Base-by-base conservation (phyloP, 2,797 vertebrate genomes). In the Ambastaia sidthimunki region DNA sequence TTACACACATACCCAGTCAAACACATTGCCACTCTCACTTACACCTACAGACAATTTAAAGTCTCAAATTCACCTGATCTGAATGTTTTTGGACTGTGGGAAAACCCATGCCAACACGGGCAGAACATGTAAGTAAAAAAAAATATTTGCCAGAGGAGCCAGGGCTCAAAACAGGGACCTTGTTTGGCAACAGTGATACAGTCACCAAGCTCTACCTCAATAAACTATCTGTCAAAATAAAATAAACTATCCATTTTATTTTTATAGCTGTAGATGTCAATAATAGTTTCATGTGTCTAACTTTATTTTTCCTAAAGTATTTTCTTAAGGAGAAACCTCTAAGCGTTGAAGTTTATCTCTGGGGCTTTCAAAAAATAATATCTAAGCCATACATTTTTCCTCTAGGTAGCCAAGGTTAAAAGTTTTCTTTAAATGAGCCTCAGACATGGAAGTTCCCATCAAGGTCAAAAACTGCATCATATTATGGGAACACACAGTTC, bases 401-500 rank as follows among this genome's bases (percentile, higher is more conserved):
- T 76, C 11, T 47, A 21, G 19, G 0, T 59, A 28, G 23, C 28
- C 47, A 18, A 54, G 25, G 37, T 59, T 23, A 7, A 69, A 67
- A n/a, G 50, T 55, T 68, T 31, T 37, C 55, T 9, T 57, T 13
- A 28, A 44, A 67, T 23, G 55, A 76, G 21, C 23, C 18, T 18
- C 18, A 47, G 3, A 59, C 25, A 59, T 34, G 18, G 16, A 76
- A 41, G 28, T 15, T 10, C 19, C 12, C 5, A 7, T 66, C 65
- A 25, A 67, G 31, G 50, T 44, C 21, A 76, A 55, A 67, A 55
- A 34, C 16, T 37, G 74, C 66, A 76, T 55, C 16, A 66, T 19
- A 37, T 67, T 67, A 54, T 37, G 21, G 44, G 3, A 65, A 4
- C 60, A n/a, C 10, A 75, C 16, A 44, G 34, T 21, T 21, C 23